These are phyloP conservation scores for Paramormyrops kingsleyae DNA, from an alignment of 2,113 vertebrate genomes.

Conservation along the genomic window DNA sequence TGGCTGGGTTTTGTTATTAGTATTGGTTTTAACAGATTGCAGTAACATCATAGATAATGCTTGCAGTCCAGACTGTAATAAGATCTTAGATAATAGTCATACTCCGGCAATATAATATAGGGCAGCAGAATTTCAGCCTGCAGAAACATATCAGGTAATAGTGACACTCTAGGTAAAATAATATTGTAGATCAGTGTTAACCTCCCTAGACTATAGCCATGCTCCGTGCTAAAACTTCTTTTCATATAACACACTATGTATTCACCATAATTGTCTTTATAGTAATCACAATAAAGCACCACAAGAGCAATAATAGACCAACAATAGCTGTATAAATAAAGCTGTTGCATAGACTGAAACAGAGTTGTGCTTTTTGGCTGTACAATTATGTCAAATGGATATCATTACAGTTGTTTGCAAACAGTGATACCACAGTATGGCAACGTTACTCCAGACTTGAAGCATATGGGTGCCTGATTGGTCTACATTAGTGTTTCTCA, in stretches of 20 bases:
- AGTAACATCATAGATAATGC: not conserved
- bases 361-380: not conserved
- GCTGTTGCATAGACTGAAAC: not conserved
- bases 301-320: not conserved
- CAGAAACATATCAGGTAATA: not conserved
- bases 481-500: not conserved
- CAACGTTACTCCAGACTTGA: not conserved
- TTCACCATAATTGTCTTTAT: not conserved
- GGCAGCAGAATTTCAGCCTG: not conserved
- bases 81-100: not conserved
- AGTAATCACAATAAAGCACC: not conserved
- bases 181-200: not conserved
- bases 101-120: not conserved
- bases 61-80: not conserved
- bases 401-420: not conserved
- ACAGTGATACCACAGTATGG: not conserved
- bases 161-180: not conserved
- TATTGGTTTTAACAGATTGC: not conserved
- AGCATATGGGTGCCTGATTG: not conserved
- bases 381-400: not conserved
- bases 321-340: not conserved
- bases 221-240: not conserved
- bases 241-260: not conserved
- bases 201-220: not conserved
- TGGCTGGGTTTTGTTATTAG: not conserved